Percentiles rank a stretch among this genome's conserved stretches.
Conservation (phyloP, 2,113 vertebrate species). For the Pseudorasbora parva region DNA sequence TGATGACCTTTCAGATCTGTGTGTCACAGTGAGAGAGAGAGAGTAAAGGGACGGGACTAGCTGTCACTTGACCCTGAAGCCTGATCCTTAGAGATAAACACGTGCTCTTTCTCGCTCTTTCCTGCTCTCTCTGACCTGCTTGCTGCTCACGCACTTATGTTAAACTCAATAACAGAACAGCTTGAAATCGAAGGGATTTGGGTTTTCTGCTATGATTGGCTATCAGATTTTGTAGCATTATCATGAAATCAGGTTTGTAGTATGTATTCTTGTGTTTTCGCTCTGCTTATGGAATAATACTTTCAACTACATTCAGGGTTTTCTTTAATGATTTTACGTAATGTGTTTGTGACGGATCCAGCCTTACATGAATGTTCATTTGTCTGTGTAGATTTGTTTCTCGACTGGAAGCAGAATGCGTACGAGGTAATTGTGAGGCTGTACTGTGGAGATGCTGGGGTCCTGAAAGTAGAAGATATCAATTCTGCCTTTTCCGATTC, state of each 20-base stretch:
- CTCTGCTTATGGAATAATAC: background rate
- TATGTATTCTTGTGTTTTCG: background rate
- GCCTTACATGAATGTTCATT: background rate
- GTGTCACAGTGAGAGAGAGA: background rate
- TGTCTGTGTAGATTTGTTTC: constrained; percentile 81
- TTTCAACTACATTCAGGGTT: background rate
- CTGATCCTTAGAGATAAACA: constrained; percentile 2
- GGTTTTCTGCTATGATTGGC: background rate
- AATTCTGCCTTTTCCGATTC: constrained; percentile 85
- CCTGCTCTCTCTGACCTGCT: constrained; percentile 18
- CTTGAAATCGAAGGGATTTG: background rate
- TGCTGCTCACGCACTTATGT: background rate
- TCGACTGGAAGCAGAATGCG: constrained; percentile 95
- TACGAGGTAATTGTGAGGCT: constrained; percentile 91
- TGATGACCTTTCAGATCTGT: constrained; percentile 37
- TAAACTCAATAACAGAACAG: background rate
- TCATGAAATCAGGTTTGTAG: constrained; percentile 24
- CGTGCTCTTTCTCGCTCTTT: background rate
- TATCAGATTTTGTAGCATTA: background rate
- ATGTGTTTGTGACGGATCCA: background rate
- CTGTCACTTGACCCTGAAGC: constrained; percentile 35
- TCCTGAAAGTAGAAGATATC: constrained; percentile 83
- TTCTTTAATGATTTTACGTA: background rate
- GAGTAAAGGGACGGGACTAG: constrained; percentile 19
- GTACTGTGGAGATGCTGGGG: constrained; percentile 77